Evolutionary conservation across 2,113 vertebrate genomes (phyloP).

Genomic region (Sturnus vulgaris): DNA sequence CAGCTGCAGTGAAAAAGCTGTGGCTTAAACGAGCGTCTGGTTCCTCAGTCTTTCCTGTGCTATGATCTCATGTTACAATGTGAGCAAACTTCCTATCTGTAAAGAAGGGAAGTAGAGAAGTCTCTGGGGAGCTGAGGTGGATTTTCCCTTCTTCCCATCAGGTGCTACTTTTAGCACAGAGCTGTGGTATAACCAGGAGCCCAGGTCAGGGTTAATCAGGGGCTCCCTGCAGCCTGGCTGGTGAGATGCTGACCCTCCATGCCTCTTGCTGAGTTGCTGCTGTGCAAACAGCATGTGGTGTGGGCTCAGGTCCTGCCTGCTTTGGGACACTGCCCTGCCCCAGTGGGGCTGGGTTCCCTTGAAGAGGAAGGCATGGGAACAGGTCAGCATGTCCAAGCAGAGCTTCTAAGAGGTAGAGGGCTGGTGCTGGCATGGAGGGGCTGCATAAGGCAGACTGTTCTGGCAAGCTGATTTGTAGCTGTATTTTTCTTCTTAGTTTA

Average conservation of each 20-base stretch:
- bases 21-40: neutral
- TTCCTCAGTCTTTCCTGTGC: slow-evolving; percentile 60
- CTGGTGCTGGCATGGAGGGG: neutral
- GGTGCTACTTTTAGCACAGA: slow-evolving; percentile 17
- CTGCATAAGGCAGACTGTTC: neutral
- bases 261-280: neutral
- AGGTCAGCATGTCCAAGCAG: accelerated
- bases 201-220: neutral
- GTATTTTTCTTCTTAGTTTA: too few species aligned
- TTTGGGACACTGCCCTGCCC: neutral
- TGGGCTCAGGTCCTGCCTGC: neutral
- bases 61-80: slow-evolving; percentile 56
- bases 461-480: neutral
- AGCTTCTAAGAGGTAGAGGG: neutral
- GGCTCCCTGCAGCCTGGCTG: neutral
- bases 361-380: neutral
- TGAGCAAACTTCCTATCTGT: slow-evolving; percentile 59
- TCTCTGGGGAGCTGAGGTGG: slow-evolving; percentile 35
- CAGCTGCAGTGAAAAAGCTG: slow-evolving; percentile 34
- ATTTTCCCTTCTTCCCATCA: slow-evolving; percentile 51
- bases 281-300: accelerated
- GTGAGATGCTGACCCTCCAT: neutral
- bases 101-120: slow-evolving; percentile 40
- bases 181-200: neutral
- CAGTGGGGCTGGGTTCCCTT: accelerated